phyloP scores from a whole-genome alignment of 2,113 vertebrate species.

The Dasypus novemcinctus region DNA sequence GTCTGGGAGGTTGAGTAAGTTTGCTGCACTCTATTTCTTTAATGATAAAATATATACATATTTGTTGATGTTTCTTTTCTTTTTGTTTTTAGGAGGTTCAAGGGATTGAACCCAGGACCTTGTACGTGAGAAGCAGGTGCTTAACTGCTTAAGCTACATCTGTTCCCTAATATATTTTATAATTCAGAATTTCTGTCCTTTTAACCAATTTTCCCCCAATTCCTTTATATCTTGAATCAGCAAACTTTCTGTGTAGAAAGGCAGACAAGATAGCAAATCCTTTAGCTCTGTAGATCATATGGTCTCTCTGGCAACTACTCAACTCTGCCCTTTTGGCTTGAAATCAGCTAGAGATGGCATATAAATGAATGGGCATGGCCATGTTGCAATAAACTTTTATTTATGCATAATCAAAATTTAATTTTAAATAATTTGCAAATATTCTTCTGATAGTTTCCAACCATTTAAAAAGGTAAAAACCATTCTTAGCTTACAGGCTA shows the following conservation, averaged over 20 bases:
- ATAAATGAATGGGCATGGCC: neutral
- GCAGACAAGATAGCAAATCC: neutral
- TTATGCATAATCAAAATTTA: too few relatives aligned
- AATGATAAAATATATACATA: too few relatives aligned
- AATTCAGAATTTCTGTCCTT: neutral
- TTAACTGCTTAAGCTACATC: too few relatives aligned
- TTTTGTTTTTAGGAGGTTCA: too few relatives aligned
- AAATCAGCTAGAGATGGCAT: neutral
- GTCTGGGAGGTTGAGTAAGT: neutral
- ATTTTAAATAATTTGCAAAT: too few relatives aligned
- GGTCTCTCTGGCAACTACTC: too few relatives aligned
- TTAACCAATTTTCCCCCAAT: neutral
- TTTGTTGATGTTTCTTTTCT: too few relatives aligned
- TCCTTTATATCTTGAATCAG: neutral
- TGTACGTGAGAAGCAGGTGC: too few relatives aligned
- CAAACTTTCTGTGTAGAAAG: neutral
- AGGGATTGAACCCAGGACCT: too few relatives aligned
- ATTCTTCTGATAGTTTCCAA: neutral
- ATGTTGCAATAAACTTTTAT: too few relatives aligned
- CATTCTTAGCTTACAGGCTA: neutral
- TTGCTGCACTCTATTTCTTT: neutral
- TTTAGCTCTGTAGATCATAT: neutral
- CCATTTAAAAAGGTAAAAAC: slow-evolving; percentile 23
- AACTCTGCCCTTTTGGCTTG: neutral
- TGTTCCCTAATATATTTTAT: neutral